A percentile compares a stretch with the other conserved stretches of the same genome.
phyloP scores from a whole-genome alignment of 2,113 vertebrate species.

The Callipepla squamata region DNA sequence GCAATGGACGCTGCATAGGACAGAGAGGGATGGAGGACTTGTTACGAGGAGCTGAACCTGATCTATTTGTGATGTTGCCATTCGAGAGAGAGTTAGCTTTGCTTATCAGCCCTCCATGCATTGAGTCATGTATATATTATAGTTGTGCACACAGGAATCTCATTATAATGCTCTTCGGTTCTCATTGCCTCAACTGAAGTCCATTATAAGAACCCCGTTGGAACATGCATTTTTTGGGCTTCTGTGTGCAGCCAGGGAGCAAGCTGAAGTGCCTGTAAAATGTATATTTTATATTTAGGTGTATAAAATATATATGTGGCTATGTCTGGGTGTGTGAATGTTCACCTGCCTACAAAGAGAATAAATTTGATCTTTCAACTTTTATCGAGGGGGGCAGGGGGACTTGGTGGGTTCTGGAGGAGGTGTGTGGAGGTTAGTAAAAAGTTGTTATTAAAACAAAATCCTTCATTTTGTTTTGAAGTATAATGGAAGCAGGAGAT shows the following conservation, averaged over 20 bases:
- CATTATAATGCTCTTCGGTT: conserved; percentile 24
- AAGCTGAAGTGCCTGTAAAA: conserved; percentile 78
- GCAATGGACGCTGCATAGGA: background rate
- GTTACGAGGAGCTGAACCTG: background rate
- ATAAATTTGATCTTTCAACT: conserved; percentile 80
- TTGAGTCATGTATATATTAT: background rate
- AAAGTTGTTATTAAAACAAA: conserved; percentile 78
- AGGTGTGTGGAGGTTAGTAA: conserved; percentile 48
- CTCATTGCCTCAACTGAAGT: conserved; percentile 41
- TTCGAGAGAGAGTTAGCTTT: background rate
- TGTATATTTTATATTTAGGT: conserved; percentile 84
- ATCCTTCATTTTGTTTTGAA: conserved; percentile 74
- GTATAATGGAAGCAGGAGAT: conserved; percentile 40
- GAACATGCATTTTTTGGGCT: conserved; percentile 68
- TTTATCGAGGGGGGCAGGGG: conserved; percentile 63
- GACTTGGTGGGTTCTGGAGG: conserved; percentile 65
- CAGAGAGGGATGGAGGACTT: background rate
- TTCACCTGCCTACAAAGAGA: conserved; percentile 83
- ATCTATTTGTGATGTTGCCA: background rate
- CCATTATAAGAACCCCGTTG: conserved; percentile 67
- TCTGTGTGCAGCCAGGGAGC: conserved; percentile 69
- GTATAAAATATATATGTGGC: conserved; percentile 80
- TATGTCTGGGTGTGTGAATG: conserved; percentile 68
- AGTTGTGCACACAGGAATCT: background rate
- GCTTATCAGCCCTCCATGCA: background rate